These are phyloP conservation scores for Andinoacara biseriatus DNA, from an alignment of 2,113 vertebrate genomes.

Conservation along the genomic window DNA sequence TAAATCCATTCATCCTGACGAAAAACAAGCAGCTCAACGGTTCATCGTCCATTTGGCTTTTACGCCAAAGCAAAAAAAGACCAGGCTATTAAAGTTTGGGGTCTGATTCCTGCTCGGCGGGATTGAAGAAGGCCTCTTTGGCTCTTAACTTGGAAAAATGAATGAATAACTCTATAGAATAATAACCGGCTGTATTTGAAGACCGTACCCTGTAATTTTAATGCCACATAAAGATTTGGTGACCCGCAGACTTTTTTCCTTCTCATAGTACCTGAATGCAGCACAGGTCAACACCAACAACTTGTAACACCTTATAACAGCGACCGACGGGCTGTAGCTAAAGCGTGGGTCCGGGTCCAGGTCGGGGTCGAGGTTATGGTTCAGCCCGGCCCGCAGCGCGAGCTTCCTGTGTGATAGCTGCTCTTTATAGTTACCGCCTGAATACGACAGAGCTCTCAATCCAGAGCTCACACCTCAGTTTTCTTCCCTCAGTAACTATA, in stretches of 20 bases:
- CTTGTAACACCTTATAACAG: background rate
- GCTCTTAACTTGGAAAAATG: background rate
- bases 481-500: no score
- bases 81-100: no score
- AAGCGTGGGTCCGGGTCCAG: no score
- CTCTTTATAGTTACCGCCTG: no score
- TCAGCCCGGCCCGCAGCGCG: background rate
- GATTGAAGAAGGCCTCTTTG: background rate
- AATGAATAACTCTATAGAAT: background rate
- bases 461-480: no score
- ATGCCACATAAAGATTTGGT: background rate
- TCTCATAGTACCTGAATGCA: background rate
- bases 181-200: background rate
- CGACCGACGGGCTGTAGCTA: background rate
- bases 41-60: no score
- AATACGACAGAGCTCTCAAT: no score
- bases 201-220: no score
- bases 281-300: background rate
- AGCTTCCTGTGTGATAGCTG: no score
- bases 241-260: background rate
- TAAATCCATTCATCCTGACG: background rate
- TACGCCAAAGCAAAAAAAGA: background rate
- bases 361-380: accelerated
- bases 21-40: background rate
- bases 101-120: background rate